Conservation (phyloP, 2,888 invertebrate species). For the Nephrotoma flavescens region DNA sequence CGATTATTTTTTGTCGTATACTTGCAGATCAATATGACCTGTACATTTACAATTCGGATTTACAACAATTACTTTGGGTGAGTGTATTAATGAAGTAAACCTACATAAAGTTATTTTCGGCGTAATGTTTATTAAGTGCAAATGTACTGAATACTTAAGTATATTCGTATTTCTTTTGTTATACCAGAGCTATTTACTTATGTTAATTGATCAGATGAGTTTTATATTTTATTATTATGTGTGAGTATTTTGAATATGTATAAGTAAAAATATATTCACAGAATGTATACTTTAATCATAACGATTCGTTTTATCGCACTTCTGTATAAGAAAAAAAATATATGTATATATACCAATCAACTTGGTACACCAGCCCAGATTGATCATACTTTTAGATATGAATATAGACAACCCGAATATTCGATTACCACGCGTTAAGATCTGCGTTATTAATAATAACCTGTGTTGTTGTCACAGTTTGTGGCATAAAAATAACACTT, state of each 20-base stretch:
- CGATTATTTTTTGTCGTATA: neutral
- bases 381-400: neutral
- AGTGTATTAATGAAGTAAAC: neutral
- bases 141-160: neutral
- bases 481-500: neutral
- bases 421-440: neutral
- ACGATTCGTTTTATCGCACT: neutral
- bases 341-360: neutral
- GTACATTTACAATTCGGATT: neutral
- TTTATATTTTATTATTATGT: neutral
- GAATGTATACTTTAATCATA: neutral
- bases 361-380: neutral
- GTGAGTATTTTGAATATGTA: neutral
- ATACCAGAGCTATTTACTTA: neutral
- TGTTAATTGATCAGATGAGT: neutral
- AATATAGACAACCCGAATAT: neutral
- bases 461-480: neutral
- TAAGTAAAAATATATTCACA: neutral
- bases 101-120: neutral
- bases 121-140: neutral
- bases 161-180: neutral
- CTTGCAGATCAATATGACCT: neutral
- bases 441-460: neutral
- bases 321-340: neutral
- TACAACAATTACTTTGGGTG: neutral